Evolutionary conservation across 2,888 invertebrate genomes (phyloP).

Genomic region (Drosophila affinis): DNA sequence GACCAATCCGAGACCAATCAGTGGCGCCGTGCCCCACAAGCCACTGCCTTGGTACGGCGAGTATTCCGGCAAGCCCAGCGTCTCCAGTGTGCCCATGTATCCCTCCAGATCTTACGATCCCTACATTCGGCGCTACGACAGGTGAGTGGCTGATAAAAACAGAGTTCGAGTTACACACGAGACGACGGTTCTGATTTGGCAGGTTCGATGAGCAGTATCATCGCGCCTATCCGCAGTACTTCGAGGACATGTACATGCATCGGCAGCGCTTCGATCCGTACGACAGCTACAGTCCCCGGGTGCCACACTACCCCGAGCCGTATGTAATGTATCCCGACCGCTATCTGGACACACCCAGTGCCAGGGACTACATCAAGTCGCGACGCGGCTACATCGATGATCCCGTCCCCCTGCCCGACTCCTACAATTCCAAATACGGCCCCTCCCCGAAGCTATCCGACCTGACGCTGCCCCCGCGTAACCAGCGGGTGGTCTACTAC

Average conservation of each 20-base stretch:
- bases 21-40: constrained; percentile 36
- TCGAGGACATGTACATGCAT: constrained; percentile 82
- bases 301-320: constrained; percentile 81
- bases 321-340: constrained; percentile 83
- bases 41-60: constrained; percentile 64
- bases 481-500: constrained; percentile 87
- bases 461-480: constrained; percentile 44
- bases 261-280: constrained; percentile 82
- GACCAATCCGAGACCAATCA: constrained; percentile 20
- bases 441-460: constrained; percentile 66
- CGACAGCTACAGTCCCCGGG: constrained; percentile 82
- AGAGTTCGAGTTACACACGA: too few relatives aligned
- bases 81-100: constrained; percentile 72
- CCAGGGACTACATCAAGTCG: constrained; percentile 75
- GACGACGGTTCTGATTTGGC: not conserved
- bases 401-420: constrained; percentile 58
- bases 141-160: constrained; percentile 62
- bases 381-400: constrained; percentile 77
- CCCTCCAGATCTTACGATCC: constrained; percentile 83
- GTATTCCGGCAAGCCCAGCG: constrained; percentile 40
- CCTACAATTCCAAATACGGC: constrained; percentile 58
- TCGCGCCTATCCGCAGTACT: constrained; percentile 81
- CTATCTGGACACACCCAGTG: constrained; percentile 81
- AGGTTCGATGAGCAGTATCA: constrained; percentile 82
- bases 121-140: constrained; percentile 82